Evolutionary conservation across 2,113 vertebrate species (phyloP), one percentile per base, ranked within the genome.

Genomic region (Lycaon pictus): DNA sequence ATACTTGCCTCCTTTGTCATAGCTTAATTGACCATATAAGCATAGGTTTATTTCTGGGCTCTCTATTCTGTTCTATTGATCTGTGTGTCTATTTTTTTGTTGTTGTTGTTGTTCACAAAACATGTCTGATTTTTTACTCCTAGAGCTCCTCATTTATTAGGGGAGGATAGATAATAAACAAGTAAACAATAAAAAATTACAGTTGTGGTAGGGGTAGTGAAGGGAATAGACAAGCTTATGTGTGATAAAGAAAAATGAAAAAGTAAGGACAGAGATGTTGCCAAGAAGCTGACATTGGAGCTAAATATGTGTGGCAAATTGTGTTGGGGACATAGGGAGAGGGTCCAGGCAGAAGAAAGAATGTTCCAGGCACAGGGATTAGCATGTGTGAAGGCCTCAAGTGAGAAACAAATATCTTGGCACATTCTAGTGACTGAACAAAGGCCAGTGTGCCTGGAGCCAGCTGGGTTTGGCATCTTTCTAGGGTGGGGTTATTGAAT

Each of bases 111-210:
- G 43, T 51, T 13, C 25, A 29, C 43, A 77, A 51, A 77, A 55
- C 76, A 79, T 7, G 0, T 63, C 55, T 82, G 53, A 74, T 89
- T 22, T 60, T 80, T 85, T 71, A 80, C 51, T 89, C 63, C 11
- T 4, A 5, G 83, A 93, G 32, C 60, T 97, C 90, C 53, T 35
- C 2, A 8, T 83, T 82, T 55, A 77, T 91, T 80, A 72, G n/a
- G 65, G 35, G 55, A n/a, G 32, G 65, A 72, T 23, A 20, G 37
- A 2, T 91, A 85, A 90, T n/a, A 86, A 84, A 58, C 11, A 88
- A 93, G 67, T 53, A 48, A 90, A 88, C n/a, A 92, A 7, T 81
- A 80, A 85, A 32, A 89, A 77, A 87, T 87, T 62, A 22, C 32
- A 29, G 27, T 35, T 43, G 53, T 51, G 29, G 7, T 51, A 62